Base-by-base conservation (phyloP, 2,113 vertebrate species). In the Osmerus mordax region DNA sequence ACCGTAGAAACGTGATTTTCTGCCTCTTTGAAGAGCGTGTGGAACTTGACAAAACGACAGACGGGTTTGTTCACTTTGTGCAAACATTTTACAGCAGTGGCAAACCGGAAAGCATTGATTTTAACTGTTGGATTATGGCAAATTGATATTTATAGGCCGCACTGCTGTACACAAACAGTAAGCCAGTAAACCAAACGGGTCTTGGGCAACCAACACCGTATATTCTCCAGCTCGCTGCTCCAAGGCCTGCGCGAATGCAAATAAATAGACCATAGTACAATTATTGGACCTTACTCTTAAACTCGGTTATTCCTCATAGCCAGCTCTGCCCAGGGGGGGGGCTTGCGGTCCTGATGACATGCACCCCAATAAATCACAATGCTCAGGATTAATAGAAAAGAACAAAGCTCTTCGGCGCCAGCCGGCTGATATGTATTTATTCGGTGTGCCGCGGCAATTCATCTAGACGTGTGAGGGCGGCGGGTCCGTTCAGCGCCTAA, bases 371-470 rank as follows among this genome's bases (percentile, higher is more conserved):
- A 89, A 90, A 90, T 90, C 87, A 89, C 80, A 78, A 68, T 67
- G 78, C 76, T 67, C 79, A 76, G 87, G 87, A 90, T 91, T 89
- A 91, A 87, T 87, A 87, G 85, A 82, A 88, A 84, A 77, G 80
- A 86, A 85, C 84, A 88, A 87, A 87, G 87, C 84, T 55, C 70
- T 80, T 67, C 74, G 60, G 82, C 83, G 80, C 82, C 83, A 81
- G 78, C 81, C 84, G 79, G 81, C 84, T 82, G 85, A 85, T 87
- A 83, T 84, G 86, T 88, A 89, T 89, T 90, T 89, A 87, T 88
- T 86, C 85, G 79, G 78, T 76, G 80, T 85, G 79, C 81, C 74
- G 72, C 74, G 59, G 81, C 79, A 88, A 85, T 91, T 90, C 83
- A 89, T 90, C 87, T 87, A 73, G 21, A 60, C 54, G 56, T 54